phyloP scores from a whole-genome alignment of 2,888 invertebrate species.

The Syritta pipiens region DNA sequence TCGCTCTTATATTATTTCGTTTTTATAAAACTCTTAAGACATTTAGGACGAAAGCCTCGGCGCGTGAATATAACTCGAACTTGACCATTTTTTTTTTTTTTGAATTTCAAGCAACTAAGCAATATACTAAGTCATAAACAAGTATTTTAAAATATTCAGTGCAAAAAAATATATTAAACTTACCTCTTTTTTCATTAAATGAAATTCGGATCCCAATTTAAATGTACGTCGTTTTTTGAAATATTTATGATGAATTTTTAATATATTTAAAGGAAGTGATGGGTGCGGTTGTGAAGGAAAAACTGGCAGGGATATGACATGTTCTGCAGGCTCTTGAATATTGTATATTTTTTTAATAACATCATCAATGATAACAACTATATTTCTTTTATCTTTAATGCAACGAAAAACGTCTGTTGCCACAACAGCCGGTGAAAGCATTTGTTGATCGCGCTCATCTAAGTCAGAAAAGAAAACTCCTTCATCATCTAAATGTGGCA shows the following conservation, averaged over 20 bases:
- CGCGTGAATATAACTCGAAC: no score
- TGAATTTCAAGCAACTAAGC: no score
- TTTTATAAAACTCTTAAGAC: no score
- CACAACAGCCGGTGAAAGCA: constrained; percentile 74
- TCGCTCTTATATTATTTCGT: no score
- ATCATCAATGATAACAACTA: constrained; percentile 73
- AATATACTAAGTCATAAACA: neutral
- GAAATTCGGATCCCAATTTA: constrained; percentile 73
- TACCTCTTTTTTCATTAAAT: constrained; percentile 73
- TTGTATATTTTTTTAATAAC: constrained; percentile 69
- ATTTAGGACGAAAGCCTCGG: no score
- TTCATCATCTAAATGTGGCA: constrained; percentile 75
- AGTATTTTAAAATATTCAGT: neutral
- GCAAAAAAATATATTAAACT: constrained; percentile 47
- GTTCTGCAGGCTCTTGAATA: constrained; percentile 37
- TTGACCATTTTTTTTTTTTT: no score
- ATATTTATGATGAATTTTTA: constrained; percentile 71
- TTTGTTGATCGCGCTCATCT: constrained; percentile 73
- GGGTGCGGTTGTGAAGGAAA: constrained; percentile 39
- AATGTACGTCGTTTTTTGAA: constrained; percentile 70
- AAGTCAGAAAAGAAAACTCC: constrained; percentile 77
- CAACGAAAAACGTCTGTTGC: constrained; percentile 73
- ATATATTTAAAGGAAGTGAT: constrained; percentile 71
- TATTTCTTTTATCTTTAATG: constrained; percentile 71
- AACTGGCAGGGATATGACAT: constrained; percentile 30